These are phyloP conservation scores for Anastrepha ludens DNA, from an alignment of 1,140 invertebrate species.

Conservation along the genomic window DNA sequence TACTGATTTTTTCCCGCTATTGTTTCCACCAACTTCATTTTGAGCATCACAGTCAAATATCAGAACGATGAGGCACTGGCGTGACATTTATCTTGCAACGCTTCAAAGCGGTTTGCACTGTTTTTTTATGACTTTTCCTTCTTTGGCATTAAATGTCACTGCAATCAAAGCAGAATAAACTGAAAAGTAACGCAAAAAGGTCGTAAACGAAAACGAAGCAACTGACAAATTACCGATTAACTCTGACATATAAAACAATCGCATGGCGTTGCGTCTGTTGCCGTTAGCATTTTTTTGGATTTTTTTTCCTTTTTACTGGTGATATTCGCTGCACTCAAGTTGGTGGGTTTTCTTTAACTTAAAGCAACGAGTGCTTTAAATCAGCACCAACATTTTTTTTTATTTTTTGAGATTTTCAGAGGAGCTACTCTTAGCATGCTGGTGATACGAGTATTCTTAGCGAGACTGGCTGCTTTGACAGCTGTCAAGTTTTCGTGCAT, in stretches of 20 bases:
- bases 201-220: conserved; percentile 54
- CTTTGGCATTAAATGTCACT: conserved; percentile 28
- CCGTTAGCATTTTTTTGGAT: background rate
- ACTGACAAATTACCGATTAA: conserved; percentile 66
- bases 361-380: background rate
- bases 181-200: background rate
- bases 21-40: background rate
- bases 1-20: background rate
- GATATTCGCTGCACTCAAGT: background rate
- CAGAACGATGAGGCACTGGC: background rate
- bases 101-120: background rate
- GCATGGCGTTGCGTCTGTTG: conserved; percentile 9
- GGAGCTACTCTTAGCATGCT: too few relatives aligned
- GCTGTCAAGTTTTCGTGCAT: conserved; percentile 21
- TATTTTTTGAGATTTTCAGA: too few relatives aligned
- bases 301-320: background rate
- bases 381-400: too few relatives aligned
- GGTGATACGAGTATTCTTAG: background rate
- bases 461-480: background rate
- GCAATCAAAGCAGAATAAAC: background rate
- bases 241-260: conserved; percentile 62
- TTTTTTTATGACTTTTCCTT: conserved; percentile 1
- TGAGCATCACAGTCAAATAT: background rate
- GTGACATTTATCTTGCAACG: conserved; percentile 38
- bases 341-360: background rate